These are phyloP conservation scores for Cairina moschata DNA, from an alignment of 2,113 vertebrate genomes.

Conservation along the genomic window DNA sequence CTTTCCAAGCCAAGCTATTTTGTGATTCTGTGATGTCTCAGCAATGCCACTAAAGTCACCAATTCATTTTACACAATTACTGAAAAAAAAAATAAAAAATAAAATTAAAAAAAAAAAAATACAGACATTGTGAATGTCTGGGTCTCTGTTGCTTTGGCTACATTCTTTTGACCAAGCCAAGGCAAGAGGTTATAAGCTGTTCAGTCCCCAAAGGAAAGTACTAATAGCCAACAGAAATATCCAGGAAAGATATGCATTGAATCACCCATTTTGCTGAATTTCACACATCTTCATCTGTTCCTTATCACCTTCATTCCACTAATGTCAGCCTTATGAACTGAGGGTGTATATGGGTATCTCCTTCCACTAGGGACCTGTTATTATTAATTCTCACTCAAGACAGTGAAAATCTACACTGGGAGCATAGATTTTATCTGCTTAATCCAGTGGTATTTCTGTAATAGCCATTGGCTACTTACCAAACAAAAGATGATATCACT, in stretches of 20 bases:
- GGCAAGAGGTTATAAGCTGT: not conserved
- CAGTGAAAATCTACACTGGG: not conserved
- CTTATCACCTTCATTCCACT: not conserved
- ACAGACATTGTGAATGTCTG: not conserved
- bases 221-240: not conserved
- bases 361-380: not conserved
- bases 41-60: not conserved
- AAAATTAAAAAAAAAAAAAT: not conserved
- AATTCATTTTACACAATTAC: not conserved
- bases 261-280: not conserved
- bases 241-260: not conserved
- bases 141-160: not conserved
- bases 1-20: too few relatives aligned
- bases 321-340: too few relatives aligned
- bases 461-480: not conserved
- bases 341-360: not conserved
- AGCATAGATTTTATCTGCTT: not conserved
- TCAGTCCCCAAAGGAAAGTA: not conserved
- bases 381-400: not conserved
- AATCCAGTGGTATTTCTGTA: not conserved
- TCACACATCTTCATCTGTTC: not conserved
- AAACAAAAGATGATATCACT: not conserved
- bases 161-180: not conserved
- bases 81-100: not conserved
- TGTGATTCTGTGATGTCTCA: not conserved